Base-by-base conservation (phyloP, 1,140 invertebrate genomes). In the Diachasmimorpha longicaudata region DNA sequence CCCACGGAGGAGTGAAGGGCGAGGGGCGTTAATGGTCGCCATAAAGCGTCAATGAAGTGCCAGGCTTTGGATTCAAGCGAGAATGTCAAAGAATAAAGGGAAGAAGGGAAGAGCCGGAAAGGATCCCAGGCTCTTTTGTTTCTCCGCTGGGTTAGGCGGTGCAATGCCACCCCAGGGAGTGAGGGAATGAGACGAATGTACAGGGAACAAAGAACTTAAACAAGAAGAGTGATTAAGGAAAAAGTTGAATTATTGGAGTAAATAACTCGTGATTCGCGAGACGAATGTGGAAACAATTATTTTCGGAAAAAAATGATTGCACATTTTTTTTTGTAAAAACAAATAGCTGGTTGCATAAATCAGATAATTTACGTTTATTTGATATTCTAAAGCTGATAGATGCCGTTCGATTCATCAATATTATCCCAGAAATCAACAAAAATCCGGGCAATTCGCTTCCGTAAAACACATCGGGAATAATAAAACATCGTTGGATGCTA, bases 161-260 rank as follows among this genome's bases (percentile, higher is more conserved):
- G 36, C 66, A 68, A 68, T 68, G 31, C 31, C 73, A 48, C 25
- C 73, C 66, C 3, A 39, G 39, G 25, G 66, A 10, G 9, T 42
- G 21, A 5, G 63, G 37, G 25, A 36, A 73, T 55, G 42, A 25
- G 39, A 36, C 4, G 39, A 39, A 11, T 73, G 39, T 44, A 74
- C 55, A 73, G 69, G 70, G 66, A 78, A 74, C 74, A 74, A 74
- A 74, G 63, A 39, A 74, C 71, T 76, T 63, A 72, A 67, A 78
- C 66, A 78, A 78, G 77, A 78, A 78, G 77, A 76, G 77, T 78
- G 77, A 78, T 78, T 76, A 78, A 76, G 74, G 71, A 78, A 76
- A 52, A 76, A 78, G 74, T 78, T 78, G 70, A 76, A 78, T 76
- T 76, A 67, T 74, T 44, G 48, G 70, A 73, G 74, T 78, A 76